Base-by-base conservation (phyloP, 2,797 vertebrate species). In the Poliocrania exsul region DNA sequence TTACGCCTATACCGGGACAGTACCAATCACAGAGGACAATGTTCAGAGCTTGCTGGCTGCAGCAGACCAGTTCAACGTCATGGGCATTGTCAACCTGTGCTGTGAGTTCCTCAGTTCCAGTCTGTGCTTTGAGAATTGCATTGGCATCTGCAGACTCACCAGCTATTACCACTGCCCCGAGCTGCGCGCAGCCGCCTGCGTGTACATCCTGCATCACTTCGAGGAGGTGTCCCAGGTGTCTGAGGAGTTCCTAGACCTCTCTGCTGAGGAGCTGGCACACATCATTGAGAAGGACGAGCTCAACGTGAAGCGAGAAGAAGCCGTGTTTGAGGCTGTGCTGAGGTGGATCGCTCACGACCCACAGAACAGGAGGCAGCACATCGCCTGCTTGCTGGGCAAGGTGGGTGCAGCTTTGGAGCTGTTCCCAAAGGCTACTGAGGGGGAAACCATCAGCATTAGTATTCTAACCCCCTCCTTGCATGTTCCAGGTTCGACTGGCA, bases 261-360 rank as follows among this genome's bases (percentile, higher is more conserved):
- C 98, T 0, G 71, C 96, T 28, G 70, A 78, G 5, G 97, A 98
- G 54, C 95, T 99, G 7, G 67, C 62, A 29, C 87, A 96, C 19
- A 96, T 99, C 77, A 97, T 98, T 4, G 97, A 96, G 29, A 98
- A 97, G 80, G 98, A 99, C 2, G 95, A 98, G 44, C 98, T 99
- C 58, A 98, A 97, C 0, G 97, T 98, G 62, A 97, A 83, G 50
- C 87, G 97, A 31, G 98, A 99, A 92, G 97, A 97, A 3, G 88
- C 86, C 1, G 97, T 98, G 21, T 98, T 98, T 8, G 97, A 98
- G 81, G 97, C 97, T 26, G 96, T 98, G 54, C 54, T 98, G 75
- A 98, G 96, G 50, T 98, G 98, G 98, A 98, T 98, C 15, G 65
- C 85, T 53, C 96, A 98, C 3, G 96, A 97, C 54, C 95, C 98